Evolutionary conservation across 1,140 invertebrate species (phyloP).

Genomic region (Sinonovacula constricta): DNA sequence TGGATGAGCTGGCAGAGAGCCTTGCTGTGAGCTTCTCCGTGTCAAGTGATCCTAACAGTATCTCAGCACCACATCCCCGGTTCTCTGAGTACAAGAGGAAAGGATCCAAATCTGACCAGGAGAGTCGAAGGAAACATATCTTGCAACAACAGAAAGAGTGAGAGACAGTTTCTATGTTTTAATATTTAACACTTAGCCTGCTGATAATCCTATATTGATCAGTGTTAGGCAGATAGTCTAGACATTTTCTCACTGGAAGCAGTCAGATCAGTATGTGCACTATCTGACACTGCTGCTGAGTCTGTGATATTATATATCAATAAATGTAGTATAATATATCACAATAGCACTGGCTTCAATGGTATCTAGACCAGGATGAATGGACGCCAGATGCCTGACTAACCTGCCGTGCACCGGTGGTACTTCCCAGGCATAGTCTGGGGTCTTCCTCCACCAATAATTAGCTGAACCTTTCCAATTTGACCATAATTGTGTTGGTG

Average conservation of each 20-base stretch:
- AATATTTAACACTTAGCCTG: background rate
- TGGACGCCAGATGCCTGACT: too few relatives aligned
- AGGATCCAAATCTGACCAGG: slow-evolving; percentile 64
- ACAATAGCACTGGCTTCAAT: background rate
- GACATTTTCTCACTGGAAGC: background rate
- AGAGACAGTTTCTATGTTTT: too few relatives aligned
- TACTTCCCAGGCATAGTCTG: too few relatives aligned
- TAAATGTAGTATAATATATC: background rate
- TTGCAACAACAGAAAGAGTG: slow-evolving; percentile 76
- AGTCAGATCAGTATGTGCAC: background rate
- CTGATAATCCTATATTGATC: background rate
- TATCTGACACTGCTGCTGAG: background rate
- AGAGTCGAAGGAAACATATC: slow-evolving; percentile 67
- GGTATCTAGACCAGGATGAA: too few relatives aligned
- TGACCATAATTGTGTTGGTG: too few relatives aligned
- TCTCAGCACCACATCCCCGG: slow-evolving; percentile 73
- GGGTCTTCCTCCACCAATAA: too few relatives aligned
- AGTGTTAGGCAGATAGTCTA: background rate
- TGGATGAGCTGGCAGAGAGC: slow-evolving; percentile 71
- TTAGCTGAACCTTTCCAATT: too few relatives aligned
- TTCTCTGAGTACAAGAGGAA: slow-evolving; percentile 74
- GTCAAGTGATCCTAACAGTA: slow-evolving; percentile 67
- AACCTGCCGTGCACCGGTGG: too few relatives aligned
- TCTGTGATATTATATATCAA: background rate
- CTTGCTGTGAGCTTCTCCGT: slow-evolving; percentile 69